Evolutionary conservation across 2,888 invertebrate genomes (phyloP).

Genomic region (Apodemia mormo): DNA sequence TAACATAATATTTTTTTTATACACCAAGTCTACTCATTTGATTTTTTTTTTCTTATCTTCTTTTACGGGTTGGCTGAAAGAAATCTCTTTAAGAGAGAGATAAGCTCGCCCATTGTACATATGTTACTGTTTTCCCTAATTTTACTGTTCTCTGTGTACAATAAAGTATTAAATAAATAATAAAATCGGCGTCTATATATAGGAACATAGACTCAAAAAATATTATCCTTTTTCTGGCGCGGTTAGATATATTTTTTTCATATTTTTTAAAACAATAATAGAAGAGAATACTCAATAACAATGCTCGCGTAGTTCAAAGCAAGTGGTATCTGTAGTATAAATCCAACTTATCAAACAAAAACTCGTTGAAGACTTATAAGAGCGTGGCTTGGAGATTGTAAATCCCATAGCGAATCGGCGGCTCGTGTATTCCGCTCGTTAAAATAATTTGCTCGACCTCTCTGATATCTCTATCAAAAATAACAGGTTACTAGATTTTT

Average conservation of each 20-base stretch:
- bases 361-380: conserved; percentile 32
- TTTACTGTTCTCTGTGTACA: too few relatives aligned
- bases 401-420: conserved; percentile 27
- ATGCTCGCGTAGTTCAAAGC: neutral
- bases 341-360: conserved; percentile 38
- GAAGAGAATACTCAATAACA: conserved; percentile 1
- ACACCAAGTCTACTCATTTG: too few relatives aligned
- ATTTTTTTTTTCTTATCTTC: too few relatives aligned
- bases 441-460: conserved; percentile 44
- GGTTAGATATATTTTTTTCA: neutral
- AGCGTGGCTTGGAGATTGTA: conserved; percentile 35
- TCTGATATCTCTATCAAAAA: conserved; percentile 24
- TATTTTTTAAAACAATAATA: neutral
- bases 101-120: too few relatives aligned
- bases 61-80: too few relatives aligned
- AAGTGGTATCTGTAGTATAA: neutral
- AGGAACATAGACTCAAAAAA: too few relatives aligned
- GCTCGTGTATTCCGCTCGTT: conserved; percentile 36
- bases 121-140: too few relatives aligned
- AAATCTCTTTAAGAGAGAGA: too few relatives aligned
- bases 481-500: conserved; percentile 12
- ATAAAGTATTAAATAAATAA: too few relatives aligned
- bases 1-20: too few relatives aligned
- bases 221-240: neutral
- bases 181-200: too few relatives aligned